phyloP scores from a whole-genome alignment of 2,113 vertebrate genomes.

The Gallinago media region DNA sequence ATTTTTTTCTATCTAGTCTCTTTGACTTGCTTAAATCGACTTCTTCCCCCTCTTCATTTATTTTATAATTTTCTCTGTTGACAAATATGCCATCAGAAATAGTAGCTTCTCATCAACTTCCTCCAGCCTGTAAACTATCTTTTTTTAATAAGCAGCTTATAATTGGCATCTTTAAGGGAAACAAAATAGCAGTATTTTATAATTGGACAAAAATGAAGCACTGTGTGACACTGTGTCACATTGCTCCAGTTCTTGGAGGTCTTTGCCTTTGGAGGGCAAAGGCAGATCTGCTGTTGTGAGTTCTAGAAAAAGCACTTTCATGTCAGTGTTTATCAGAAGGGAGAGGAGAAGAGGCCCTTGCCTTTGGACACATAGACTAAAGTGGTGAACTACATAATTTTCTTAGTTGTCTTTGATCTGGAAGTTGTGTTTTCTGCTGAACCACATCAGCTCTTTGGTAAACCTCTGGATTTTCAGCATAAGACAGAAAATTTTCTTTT shows the following conservation, averaged over 20 bases:
- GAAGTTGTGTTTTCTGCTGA: neutral
- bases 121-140: neutral
- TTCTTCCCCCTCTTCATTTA: neutral
- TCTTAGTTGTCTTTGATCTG: neutral
- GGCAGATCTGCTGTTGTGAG: neutral
- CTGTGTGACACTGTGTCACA: neutral
- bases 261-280: neutral
- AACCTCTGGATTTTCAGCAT: neutral
- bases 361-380: neutral
- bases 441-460: neutral
- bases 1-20: slow-evolving; percentile 5
- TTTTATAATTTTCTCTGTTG: neutral
- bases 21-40: neutral
- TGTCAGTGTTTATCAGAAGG: neutral
- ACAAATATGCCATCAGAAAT: neutral
- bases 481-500: neutral
- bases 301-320: neutral
- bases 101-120: neutral
- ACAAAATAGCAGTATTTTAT: neutral
- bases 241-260: neutral
- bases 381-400: neutral
- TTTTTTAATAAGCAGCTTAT: neutral
- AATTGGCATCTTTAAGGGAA: slow-evolving; percentile 12
- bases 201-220: neutral
- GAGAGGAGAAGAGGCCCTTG: neutral